Evolutionary conservation across 2,797 vertebrate species (phyloP), one percentile per base, ranked within the genome.

Genomic region (Staurois parvus): DNA sequence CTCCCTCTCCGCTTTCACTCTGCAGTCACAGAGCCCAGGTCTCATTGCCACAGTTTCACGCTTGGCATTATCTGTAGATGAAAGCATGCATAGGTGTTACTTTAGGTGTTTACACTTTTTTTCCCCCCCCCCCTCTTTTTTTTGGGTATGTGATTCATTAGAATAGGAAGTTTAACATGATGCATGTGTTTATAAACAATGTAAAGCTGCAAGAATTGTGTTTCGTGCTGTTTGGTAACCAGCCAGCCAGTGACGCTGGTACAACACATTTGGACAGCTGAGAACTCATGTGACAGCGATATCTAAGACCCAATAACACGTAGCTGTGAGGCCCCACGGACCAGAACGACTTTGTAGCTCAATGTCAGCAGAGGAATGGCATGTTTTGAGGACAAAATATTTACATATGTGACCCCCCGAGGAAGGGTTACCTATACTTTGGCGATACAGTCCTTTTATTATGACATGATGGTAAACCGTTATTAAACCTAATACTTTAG

Each of bases 191-290:
- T 28, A 66, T 12, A 64, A n/a, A 64, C 12, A 0, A 21, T 12
- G 24, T n/a, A 81, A 77, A 70, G 0, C 69, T 7, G 85, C 84
- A 80, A 0, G 88, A 90, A 89, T 0, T n/a, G 1, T 88, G 37
- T 9, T 45, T 15, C 62, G 40, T 88, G 91, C 85, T 86, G 90
- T 40, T n/a, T 85, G 85, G 91, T 74, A 8, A 4, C 0, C 83
- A 75, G 56, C 21, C 81, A 32, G 21, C 72, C 74, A 62, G 42
- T 83, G 82, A 62, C 88, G 83, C 30, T 86, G 82, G 84, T 84
- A 88, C 69, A 83, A 88, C 89, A 78, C 84, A 32, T 62, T 82
- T 87, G 1, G 70, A 85, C 89, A 91, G 91, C 92, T 91, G 90
- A 85, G 67, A 17, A 59, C 29, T 73, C 85, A 64, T 73, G 79